Percentiles rank a stretch among this genome's conserved stretches.
These are phyloP conservation scores for Lithophane socia DNA, from an alignment of 2,888 invertebrate species.

Conservation along the genomic window DNA sequence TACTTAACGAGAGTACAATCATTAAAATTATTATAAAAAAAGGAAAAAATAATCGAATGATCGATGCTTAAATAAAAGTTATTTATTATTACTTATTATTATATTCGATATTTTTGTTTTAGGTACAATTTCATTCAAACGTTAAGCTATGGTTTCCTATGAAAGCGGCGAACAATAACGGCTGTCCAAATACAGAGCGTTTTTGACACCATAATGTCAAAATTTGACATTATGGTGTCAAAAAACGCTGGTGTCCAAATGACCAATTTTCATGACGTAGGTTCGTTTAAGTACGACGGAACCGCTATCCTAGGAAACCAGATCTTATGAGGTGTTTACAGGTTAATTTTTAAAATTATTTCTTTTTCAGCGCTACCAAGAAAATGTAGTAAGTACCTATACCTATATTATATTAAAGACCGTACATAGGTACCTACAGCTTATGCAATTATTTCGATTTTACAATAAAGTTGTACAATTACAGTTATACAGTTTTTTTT, in stretches of 20 bases:
- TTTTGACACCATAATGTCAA: background rate
- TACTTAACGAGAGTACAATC: background rate
- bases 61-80: background rate
- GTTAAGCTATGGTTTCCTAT: background rate
- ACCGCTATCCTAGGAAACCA: background rate
- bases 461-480: background rate
- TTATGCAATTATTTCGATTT: background rate
- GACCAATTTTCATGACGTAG: background rate
- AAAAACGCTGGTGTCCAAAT: background rate
- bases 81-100: background rate
- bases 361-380: background rate
- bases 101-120: conserved; percentile 1
- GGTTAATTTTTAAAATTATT: too few relatives aligned
- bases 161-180: background rate
- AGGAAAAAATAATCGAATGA: background rate
- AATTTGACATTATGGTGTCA: too few relatives aligned
- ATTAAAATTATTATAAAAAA: background rate
- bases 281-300: background rate
- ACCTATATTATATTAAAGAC: too few relatives aligned
- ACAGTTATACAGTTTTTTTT: too few relatives aligned
- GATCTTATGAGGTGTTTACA: background rate
- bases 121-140: background rate
- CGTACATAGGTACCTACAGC: background rate
- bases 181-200: too few relatives aligned
- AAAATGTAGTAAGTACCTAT: background rate